A percentile compares a stretch with the other conserved stretches of the same genome.
phyloP scores from a whole-genome alignment of 1,140 invertebrate species.

The Antheraea mylitta region DNA sequence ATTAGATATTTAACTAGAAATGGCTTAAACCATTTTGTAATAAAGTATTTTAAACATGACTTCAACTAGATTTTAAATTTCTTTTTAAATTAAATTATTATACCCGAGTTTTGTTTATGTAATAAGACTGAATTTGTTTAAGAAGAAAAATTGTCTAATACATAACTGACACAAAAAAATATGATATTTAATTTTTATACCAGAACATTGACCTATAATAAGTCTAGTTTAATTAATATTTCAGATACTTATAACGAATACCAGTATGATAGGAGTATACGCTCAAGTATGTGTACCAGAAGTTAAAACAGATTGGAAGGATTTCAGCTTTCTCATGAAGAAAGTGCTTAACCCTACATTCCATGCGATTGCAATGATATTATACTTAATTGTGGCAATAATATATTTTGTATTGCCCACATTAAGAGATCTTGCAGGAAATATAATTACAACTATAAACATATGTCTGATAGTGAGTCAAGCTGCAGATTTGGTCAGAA shows the following conservation, averaged over 20 bases:
- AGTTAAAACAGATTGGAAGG: constrained; percentile 83
- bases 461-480: constrained; percentile 87
- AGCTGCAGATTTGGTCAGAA: constrained; percentile 86
- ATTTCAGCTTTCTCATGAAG: constrained; percentile 85
- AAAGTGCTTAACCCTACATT: constrained; percentile 88
- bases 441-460: constrained; percentile 89
- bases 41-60: too few species aligned
- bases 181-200: too few species aligned
- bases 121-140: too few species aligned
- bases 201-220: not conserved
- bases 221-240: constrained; percentile 24
- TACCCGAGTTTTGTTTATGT: too few species aligned
- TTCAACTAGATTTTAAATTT: too few species aligned
- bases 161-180: too few species aligned
- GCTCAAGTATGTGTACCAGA: constrained; percentile 88
- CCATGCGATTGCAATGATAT: constrained; percentile 84
- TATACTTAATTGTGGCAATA: constrained; percentile 87
- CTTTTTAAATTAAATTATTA: too few species aligned
- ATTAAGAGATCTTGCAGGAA: constrained; percentile 88
- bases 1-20: too few species aligned
- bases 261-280: constrained; percentile 79
- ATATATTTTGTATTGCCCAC: constrained; percentile 92
- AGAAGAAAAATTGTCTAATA: too few species aligned
- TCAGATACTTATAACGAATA: constrained; percentile 62
- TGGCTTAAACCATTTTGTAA: too few species aligned